Percentiles rank a stretch among this genome's conserved stretches.
Conservation (phyloP, 2,797 vertebrate genomes). For the Luscinia luscinia region DNA sequence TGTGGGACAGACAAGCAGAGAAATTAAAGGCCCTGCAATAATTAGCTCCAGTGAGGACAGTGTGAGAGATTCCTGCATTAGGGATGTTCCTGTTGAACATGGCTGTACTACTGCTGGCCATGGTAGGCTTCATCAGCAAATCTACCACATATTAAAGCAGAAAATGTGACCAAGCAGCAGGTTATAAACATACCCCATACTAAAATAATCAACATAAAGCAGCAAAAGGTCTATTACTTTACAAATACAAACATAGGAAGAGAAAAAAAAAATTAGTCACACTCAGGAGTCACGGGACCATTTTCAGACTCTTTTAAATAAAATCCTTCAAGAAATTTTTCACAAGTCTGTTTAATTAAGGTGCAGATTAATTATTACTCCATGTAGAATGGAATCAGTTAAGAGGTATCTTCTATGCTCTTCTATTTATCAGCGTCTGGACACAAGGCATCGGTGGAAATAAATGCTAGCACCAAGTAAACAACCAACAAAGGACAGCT, state of each 20-base stretch:
- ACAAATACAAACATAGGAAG: not conserved
- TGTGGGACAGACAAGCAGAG: not conserved
- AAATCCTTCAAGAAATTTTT: constrained; percentile 36
- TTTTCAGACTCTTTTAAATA: constrained; percentile 10
- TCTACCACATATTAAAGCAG: not conserved
- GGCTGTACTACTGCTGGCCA: not conserved
- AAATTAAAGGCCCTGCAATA: not conserved
- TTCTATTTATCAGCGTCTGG: constrained; percentile 38
- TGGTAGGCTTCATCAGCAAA: not conserved
- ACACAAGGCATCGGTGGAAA: constrained; percentile 63
- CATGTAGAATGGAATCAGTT: constrained; percentile 4
- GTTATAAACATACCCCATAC: not conserved
- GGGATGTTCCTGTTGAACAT: not conserved
- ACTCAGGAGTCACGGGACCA: not conserved
- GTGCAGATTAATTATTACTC: constrained; percentile 62
- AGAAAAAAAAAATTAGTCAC: not conserved
- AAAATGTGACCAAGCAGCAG: not conserved
- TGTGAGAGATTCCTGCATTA: not conserved
- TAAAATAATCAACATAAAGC: not conserved
- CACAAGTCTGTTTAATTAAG: constrained; percentile 54
- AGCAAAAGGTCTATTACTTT: not conserved
- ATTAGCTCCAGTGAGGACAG: not conserved
- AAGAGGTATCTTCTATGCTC: constrained; percentile 42
- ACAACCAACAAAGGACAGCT: constrained; percentile 47
- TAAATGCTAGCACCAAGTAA: constrained; percentile 67